A percentile compares a stretch with the other conserved stretches of the same genome.
These are phyloP conservation scores for human (Homo sapiens) DNA, from an alignment of 2,113 vertebrate species.

Conservation along the genomic window GRCh38 chr2:35543001-35543500, in stretches of 20 bases:
- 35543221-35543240: not conserved
- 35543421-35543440: not conserved
- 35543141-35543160: not conserved
- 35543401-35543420: not conserved
- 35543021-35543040: not conserved
- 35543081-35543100: not conserved
- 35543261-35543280: not conserved
- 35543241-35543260: not conserved
- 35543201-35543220: not conserved
- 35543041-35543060: not conserved
- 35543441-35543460: not conserved
- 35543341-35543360: not conserved
- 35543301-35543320: not conserved
- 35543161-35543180: not conserved
- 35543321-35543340: not conserved
- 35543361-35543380: not conserved
- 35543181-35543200: not conserved
- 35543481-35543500: not conserved
- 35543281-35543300: not conserved
- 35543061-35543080: not conserved
- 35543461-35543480: not conserved
- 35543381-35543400: not conserved
- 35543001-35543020: not conserved
- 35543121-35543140: not conserved
- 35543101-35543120: not conserved